Evolutionary conservation across 23 tunicate species (phyloP).

Genomic region (Trididemnum miniatum): DNA sequence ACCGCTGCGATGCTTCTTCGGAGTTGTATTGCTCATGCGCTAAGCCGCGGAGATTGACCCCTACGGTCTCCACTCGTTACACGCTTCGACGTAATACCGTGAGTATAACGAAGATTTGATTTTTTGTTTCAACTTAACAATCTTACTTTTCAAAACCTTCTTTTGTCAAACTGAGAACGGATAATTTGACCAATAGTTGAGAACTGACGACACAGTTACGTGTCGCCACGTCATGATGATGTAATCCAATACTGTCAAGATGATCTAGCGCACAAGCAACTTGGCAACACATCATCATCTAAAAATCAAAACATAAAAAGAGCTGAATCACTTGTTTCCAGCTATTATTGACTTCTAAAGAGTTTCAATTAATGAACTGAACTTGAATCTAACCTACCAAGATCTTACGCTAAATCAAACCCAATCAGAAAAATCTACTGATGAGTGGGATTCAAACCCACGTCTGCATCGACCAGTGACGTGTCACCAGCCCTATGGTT

Average conservation of each 20-base stretch:
- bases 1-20: no score
- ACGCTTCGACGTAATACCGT: no score
- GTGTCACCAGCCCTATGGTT: no score
- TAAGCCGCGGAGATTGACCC: no score
- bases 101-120: no score
- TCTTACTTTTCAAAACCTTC: slow-evolving; percentile 91
- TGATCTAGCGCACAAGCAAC: slow-evolving; percentile 86
- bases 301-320: background rate
- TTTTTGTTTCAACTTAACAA: no score
- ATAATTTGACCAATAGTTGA: slow-evolving; percentile 68
- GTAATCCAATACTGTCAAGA: slow-evolving; percentile 48
- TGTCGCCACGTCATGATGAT: slow-evolving; percentile 80
- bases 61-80: no score
- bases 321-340: no score
- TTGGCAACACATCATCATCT: slow-evolving; percentile 94
- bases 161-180: slow-evolving; percentile 51
- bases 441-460: background rate
- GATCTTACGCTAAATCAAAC: background rate
- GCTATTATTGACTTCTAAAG: no score
- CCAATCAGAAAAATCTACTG: background rate
- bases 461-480: no score
- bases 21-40: no score
- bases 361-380: background rate
- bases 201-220: slow-evolving; percentile 96
- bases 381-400: no score